Evolutionary conservation across 2,888 invertebrate genomes (phyloP), one percentile per base, ranked within the genome.

Genomic region (Epirrita christyi): DNA sequence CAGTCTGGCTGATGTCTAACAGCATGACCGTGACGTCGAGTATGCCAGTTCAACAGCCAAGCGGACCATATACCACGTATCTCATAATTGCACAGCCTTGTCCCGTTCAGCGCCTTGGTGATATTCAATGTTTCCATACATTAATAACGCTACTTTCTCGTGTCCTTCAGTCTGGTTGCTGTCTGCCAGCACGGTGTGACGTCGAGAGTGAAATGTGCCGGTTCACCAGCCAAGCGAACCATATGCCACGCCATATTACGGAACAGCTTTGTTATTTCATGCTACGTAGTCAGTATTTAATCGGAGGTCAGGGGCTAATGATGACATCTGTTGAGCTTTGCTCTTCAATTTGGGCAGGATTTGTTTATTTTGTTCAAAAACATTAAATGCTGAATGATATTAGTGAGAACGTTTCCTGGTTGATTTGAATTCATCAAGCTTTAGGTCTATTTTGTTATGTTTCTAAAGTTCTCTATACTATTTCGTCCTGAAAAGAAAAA

Each of bases 181-280:
- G 62, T 64, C 64, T 62, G 50, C 56, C 52, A 46, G 68, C 55
- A 56, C 57, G 68, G 64, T 61, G 55, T 53, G 66, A 58, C 64
- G 63, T 63, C 70, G 81, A 82, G 76, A 83, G 80, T 65, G 83
- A 81, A 68, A 66, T 61, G 76, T 54, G 55, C 55, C 72, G 80
- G 73, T 80, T 74, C 67, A 70, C 70, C 67, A 67, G 34, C 66
- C 82, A 82, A 74, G 78, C 78, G 59, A 44, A 47, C 59, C 56
- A 52, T 64, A 61, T 51, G 49, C 58, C 58, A 61, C 57, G 50
- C 41, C 14, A 43, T 46, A 14, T 52, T 56, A 47, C 27, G 21
- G 34, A n/a, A 46, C 45, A 34, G 45, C 29, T 27, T 37, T 40
- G 13, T 41, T 32, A 15, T 27, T 40, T 14, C 48, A 40, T 21